These are phyloP conservation scores for Gadus chalcogrammus DNA, from an alignment of 2,113 vertebrate genomes.

Conservation along the genomic window DNA sequence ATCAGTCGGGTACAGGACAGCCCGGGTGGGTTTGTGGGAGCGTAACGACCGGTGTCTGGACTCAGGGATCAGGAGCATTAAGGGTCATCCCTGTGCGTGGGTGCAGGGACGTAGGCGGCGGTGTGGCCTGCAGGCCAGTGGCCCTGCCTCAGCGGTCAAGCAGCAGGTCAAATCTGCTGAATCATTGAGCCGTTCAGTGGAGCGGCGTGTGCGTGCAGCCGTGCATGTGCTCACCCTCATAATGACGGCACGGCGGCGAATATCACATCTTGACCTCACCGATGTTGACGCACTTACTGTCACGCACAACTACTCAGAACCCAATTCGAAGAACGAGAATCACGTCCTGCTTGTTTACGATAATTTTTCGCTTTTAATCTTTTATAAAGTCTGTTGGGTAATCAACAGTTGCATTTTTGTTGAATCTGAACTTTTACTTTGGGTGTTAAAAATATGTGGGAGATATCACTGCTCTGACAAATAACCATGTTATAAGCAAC, in stretches of 20 bases:
- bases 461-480: too few relatives aligned
- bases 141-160: conserved; percentile 40
- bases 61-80: conserved; percentile 21
- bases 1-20: conserved; percentile 20
- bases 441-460: not conserved
- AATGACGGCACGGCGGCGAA: conserved; percentile 22
- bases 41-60: conserved; percentile 42
- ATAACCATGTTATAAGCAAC: too few relatives aligned
- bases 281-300: too few relatives aligned
- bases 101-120: conserved; percentile 29
- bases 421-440: not conserved
- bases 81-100: conserved; percentile 26
- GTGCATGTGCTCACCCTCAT: conserved; percentile 33
- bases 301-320: too few relatives aligned
- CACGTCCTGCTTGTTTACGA: too few relatives aligned
- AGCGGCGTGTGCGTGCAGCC: conserved; percentile 18
- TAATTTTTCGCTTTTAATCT: too few relatives aligned
- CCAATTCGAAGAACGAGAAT: too few relatives aligned
- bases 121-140: conserved; percentile 20
- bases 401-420: too few relatives aligned
- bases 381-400: too few relatives aligned
- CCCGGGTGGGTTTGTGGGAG: conserved; percentile 24
- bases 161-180: conserved; percentile 54
- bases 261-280: too few relatives aligned
- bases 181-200: conserved; percentile 45